A percentile compares a stretch with the other conserved stretches of the same genome.
phyloP scores from a whole-genome alignment of 2,888 invertebrate genomes.

The Acronicta leporina region DNA sequence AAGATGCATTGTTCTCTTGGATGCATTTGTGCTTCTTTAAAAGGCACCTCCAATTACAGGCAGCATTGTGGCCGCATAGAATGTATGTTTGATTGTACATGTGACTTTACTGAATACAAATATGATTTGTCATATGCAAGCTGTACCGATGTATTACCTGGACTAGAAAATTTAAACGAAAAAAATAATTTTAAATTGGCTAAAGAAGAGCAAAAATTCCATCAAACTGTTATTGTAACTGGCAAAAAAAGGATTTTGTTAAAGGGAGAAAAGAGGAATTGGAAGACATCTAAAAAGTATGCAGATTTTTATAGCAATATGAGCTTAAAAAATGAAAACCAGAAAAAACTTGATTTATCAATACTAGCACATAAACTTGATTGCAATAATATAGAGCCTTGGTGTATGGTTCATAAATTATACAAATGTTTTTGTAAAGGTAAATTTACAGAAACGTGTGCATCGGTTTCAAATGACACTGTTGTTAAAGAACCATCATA shows the following conservation, averaged over 20 bases:
- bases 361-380: constrained; percentile 68
- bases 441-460: constrained; percentile 65
- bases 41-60: constrained; percentile 76
- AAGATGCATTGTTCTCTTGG: constrained; percentile 90
- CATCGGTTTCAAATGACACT: constrained; percentile 12
- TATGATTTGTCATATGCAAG: constrained; percentile 64
- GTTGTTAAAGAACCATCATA: constrained; percentile 19
- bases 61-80: constrained; percentile 90
- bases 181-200: constrained; percentile 89
- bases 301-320: constrained; percentile 84
- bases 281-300: constrained; percentile 90
- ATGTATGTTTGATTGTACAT: constrained; percentile 89
- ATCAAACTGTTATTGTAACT: constrained; percentile 91
- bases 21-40: constrained; percentile 91
- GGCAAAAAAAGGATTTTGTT: constrained; percentile 91
- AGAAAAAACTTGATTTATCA: constrained; percentile 59
- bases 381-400: constrained; percentile 87
- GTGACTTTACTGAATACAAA: constrained; percentile 75
- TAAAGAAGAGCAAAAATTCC: constrained; percentile 92
- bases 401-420: constrained; percentile 91
- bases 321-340: constrained; percentile 64
- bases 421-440: constrained; percentile 91
- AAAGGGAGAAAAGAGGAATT: constrained; percentile 88
- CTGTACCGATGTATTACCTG: constrained; percentile 68
- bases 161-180: constrained; percentile 81